These are phyloP conservation scores for Drosophila affinis DNA, from an alignment of 2,888 invertebrate genomes.

Conservation along the genomic window DNA sequence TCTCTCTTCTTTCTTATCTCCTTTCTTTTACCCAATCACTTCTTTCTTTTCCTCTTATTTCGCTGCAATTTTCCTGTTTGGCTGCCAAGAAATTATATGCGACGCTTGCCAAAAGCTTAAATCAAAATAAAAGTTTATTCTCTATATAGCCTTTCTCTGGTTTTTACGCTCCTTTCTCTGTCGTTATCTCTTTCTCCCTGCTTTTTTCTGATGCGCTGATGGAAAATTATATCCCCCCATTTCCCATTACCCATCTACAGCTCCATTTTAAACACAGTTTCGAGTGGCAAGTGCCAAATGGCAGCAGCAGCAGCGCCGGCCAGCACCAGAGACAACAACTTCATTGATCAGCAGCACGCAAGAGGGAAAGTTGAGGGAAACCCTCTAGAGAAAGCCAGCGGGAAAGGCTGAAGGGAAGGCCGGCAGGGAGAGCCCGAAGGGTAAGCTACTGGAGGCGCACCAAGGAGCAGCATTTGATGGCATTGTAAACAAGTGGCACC, in stretches of 20 bases:
- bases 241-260: not conserved
- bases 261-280: slow-evolving; percentile 43
- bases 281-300: slow-evolving; percentile 50
- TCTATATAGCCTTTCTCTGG: slow-evolving; percentile 15
- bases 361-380: not conserved
- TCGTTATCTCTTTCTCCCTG: not conserved
- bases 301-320: slow-evolving; percentile 24
- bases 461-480: slow-evolving; percentile 39
- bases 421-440: not conserved
- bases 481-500: slow-evolving; percentile 36
- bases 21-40: not conserved
- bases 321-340: slow-evolving; percentile 23
- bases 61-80: slow-evolving; percentile 20
- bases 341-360: slow-evolving; percentile 29
- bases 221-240: slow-evolving; percentile 4
- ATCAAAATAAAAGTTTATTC: slow-evolving; percentile 45
- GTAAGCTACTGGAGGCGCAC: not conserved
- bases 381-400: not conserved
- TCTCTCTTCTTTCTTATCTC: not conserved
- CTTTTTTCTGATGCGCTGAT: slow-evolving; percentile 31
- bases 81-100: slow-evolving; percentile 33
- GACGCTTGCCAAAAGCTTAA: slow-evolving; percentile 40
- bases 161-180: slow-evolving; percentile 2
- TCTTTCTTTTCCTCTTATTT: slow-evolving; percentile 18
- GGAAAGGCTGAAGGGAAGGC: not conserved